Base-by-base conservation (phyloP, 2,888 invertebrate species). In the Arenicola marina region DNA sequence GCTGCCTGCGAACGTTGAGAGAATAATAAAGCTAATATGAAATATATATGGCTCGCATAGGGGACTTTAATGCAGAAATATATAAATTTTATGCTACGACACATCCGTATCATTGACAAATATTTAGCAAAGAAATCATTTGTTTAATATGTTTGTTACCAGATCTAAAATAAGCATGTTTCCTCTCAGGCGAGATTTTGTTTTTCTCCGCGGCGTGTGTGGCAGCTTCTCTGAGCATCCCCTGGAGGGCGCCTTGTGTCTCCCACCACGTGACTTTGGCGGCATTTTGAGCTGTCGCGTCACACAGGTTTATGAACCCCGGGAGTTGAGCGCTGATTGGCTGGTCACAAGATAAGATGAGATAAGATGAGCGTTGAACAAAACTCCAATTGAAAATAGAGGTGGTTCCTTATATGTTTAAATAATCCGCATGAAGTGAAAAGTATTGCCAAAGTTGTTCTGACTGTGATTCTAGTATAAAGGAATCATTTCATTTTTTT, bases 91-190 rank as follows among this genome's bases (percentile, higher is more conserved):
- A n/a, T n/a, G n/a, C n/a, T n/a, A n/a, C n/a, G n/a, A n/a, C n/a
- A n/a, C n/a, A n/a, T n/a, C n/a, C n/a, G n/a, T n/a, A n/a, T n/a
- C n/a, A n/a, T n/a, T n/a, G n/a, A n/a, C n/a, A n/a, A n/a, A 64
- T 38, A 15, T n/a, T 38, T 38, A 38, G 43, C 43, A n/a, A 38
- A 38, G 11, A 38, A 38, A 15, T 15, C n/a, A 11, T 38, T 38
- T 38, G n/a, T 15, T 15, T 38, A 11, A 38, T 15, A 18, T 48
- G 7, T 21, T 48, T 7, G 7, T 18, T 18, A 53, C 53, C 31
- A 11, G 53, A 77, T 54, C 71, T 66, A 58, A 71, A 71, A 57
- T 72, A 77, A 29, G 70, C 65, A 53, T 76, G 75, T 38, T 62
- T 66, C 31, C 65, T 45, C 26, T 71, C 67, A 7, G 62, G 61